Evolutionary conservation across 2,888 invertebrate species (phyloP).

Genomic region (Dicyrtoma fusca): DNA sequence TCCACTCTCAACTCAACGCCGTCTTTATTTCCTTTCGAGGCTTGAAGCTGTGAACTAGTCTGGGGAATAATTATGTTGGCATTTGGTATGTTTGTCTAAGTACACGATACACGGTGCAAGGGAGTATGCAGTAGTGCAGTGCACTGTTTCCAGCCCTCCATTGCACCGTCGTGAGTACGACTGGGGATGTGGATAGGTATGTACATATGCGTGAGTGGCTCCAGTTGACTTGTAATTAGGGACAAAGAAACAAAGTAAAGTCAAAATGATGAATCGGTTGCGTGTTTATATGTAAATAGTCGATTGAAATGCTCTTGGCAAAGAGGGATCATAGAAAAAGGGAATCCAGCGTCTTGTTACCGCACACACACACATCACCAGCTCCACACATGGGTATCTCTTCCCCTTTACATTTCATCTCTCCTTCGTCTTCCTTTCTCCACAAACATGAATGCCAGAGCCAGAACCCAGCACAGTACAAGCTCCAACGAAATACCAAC

Average conservation of each 20-base stretch:
- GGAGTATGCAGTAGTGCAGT: not conserved
- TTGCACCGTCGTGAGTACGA: too few relatives aligned
- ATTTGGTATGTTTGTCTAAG: not conserved
- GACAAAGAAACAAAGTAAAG: slow-evolving; percentile 33
- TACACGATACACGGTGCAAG: not conserved
- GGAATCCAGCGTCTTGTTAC: slow-evolving; percentile 23
- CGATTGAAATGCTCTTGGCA: slow-evolving; percentile 33
- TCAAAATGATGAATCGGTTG: slow-evolving; percentile 37
- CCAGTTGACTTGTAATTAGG: slow-evolving; percentile 34
- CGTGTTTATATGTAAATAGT: slow-evolving; percentile 38
- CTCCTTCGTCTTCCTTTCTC: not conserved
- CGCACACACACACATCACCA: slow-evolving; percentile 3
- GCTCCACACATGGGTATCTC: not conserved
- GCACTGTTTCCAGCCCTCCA: too few relatives aligned
- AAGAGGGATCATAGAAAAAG: slow-evolving; percentile 4
- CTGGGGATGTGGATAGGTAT: not conserved
- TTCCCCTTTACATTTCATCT: not conserved
- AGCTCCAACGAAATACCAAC: too few relatives aligned
- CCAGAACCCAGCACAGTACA: too few relatives aligned
- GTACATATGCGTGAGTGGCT: slow-evolving; percentile 20
- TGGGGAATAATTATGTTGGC: slow-evolving; percentile 26
- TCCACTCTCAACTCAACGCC: too few relatives aligned
- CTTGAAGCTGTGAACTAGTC: not conserved
- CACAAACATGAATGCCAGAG: too few relatives aligned
- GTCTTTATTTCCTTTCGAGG: too few relatives aligned